phyloP scores from a whole-genome alignment of 2,797 vertebrate genomes.

The Buphagus erythrorhynchus region DNA sequence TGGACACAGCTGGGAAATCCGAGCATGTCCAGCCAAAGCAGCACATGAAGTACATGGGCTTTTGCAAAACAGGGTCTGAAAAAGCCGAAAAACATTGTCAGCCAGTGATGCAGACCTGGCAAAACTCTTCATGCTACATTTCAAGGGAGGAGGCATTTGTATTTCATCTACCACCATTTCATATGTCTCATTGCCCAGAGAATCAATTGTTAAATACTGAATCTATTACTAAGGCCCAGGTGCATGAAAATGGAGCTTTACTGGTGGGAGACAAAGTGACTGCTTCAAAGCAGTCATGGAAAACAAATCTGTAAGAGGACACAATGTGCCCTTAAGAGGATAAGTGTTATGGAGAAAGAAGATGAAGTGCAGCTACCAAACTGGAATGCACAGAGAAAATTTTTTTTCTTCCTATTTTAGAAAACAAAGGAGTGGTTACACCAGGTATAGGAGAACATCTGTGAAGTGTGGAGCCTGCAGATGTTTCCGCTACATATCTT shows the following conservation, averaged over 20 bases:
- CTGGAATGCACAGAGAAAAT: background rate
- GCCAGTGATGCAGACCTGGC: background rate
- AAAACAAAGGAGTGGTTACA: background rate
- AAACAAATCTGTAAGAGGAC: background rate
- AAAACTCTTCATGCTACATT: background rate
- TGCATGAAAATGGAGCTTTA: fast-evolving
- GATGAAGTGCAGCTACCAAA: background rate
- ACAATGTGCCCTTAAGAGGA: background rate
- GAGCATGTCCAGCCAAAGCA: background rate
- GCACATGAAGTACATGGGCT: background rate
- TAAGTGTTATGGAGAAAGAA: background rate
- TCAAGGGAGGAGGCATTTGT: background rate
- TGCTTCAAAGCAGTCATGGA: background rate
- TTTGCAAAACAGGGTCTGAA: background rate
- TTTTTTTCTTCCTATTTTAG: background rate
- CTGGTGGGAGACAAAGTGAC: background rate
- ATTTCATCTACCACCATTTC: background rate
- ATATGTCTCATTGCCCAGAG: background rate
- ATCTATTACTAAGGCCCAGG: background rate
- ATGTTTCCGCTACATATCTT: background rate
- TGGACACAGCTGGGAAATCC: background rate
- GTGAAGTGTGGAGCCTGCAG: background rate
- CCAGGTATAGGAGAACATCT: background rate
- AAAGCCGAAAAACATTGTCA: background rate
- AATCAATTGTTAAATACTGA: background rate